A percentile compares a stretch with the other conserved stretches of the same genome.
These are phyloP conservation scores for Tachuris rubrigastra DNA, from an alignment of 2,113 vertebrate species.

Conservation along the genomic window DNA sequence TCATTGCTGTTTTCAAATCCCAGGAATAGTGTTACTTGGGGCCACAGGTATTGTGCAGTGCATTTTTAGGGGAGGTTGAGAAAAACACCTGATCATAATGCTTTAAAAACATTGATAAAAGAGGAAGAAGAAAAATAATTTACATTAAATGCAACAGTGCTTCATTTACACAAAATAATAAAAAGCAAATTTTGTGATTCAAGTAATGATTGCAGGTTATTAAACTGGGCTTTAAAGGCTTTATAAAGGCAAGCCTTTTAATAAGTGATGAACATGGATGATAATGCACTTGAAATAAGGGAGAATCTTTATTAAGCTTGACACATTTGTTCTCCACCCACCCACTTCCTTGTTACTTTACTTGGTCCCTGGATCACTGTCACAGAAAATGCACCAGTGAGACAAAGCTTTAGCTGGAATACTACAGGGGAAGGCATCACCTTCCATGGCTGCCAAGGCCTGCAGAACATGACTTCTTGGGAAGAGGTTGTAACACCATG, in stretches of 20 bases:
- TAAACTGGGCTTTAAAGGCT: slow-evolving; percentile 50
- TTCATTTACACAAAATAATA: slow-evolving; percentile 50
- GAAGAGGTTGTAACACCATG: neutral
- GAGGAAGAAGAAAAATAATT: slow-evolving; percentile 4
- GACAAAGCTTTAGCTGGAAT: neutral
- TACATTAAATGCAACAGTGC: slow-evolving; percentile 10
- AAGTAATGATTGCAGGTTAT: slow-evolving; percentile 53
- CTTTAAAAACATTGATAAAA: slow-evolving; percentile 29
- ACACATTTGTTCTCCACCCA: neutral
- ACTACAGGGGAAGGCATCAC: neutral
- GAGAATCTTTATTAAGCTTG: slow-evolving; percentile 36
- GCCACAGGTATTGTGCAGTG: neutral
- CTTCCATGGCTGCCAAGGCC: neutral
- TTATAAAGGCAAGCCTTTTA: slow-evolving; percentile 58
- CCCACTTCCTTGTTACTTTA: neutral
- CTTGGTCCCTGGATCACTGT: neutral
- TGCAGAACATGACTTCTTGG: neutral
- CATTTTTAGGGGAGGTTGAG: neutral
- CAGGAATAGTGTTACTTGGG: neutral
- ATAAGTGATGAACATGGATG: slow-evolving; percentile 49
- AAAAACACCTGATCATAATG: neutral
- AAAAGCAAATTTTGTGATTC: slow-evolving; percentile 56
- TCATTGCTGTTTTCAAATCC: neutral
- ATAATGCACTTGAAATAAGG: slow-evolving; percentile 29
- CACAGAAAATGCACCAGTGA: neutral